Evolutionary conservation across 2,113 vertebrate genomes (phyloP).

Genomic region (Rhynchomys soricoides): DNA sequence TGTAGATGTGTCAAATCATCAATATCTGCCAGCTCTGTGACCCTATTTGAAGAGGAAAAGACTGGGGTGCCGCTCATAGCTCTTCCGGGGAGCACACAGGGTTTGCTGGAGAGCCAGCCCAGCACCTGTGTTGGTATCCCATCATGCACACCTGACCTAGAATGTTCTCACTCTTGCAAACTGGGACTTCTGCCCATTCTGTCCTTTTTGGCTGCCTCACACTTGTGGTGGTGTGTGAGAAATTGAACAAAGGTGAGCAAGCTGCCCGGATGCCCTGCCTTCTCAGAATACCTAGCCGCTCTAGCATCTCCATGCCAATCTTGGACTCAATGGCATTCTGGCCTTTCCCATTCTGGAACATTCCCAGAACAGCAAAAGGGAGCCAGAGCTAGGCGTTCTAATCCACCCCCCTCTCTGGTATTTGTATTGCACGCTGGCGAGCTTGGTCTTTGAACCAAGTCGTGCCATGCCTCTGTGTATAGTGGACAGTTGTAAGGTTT

Average conservation of each 20-base stretch:
- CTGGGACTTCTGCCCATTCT: neutral
- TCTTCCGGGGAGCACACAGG: neutral
- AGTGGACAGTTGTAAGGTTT: neutral
- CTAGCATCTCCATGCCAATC: neutral
- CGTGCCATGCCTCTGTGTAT: neutral
- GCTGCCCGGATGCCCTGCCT: neutral
- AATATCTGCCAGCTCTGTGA: neutral
- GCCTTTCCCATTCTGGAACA: neutral
- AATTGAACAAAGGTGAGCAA: neutral
- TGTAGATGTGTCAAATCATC: neutral
- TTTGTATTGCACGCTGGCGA: neutral
- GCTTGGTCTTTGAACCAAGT: neutral
- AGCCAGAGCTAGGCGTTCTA: neutral
- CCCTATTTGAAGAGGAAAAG: neutral
- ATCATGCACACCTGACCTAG: neutral
- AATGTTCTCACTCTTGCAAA: neutral
- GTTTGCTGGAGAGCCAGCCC: neutral
- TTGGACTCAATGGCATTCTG: neutral
- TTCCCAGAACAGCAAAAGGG: constrained; percentile 39
- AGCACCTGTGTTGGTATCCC: neutral
- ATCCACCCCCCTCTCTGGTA: neutral
- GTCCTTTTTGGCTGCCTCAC: neutral
- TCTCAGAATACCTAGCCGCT: neutral
- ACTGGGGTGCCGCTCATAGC: neutral
- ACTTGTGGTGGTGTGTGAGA: neutral